These are phyloP conservation scores for Ethmia dodecea DNA, from an alignment of 2,888 invertebrate genomes.

Conservation along the genomic window DNA sequence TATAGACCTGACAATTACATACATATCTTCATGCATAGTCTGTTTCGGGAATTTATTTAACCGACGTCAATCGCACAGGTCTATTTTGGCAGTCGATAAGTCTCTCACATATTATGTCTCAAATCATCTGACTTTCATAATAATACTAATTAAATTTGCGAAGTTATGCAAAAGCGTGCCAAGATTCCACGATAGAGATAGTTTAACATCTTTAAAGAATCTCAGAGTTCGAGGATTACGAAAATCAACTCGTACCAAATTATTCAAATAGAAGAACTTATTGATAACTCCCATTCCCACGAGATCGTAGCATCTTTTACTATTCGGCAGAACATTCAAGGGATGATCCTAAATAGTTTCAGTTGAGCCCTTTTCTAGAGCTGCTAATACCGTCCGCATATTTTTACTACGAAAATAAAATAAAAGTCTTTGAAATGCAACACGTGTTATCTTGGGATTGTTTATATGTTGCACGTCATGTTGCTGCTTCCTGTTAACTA, in stretches of 20 bases:
- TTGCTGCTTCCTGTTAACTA: conserved; percentile 56
- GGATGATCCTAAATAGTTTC: conserved; percentile 58
- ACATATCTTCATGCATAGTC: conserved; percentile 2
- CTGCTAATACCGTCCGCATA: conserved; percentile 33
- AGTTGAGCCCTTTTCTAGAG: conserved; percentile 46
- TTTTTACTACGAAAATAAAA: conserved; percentile 42
- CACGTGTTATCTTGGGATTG: conserved; percentile 44
- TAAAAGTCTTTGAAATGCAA: conserved; percentile 42
- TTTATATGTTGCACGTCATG: conserved; percentile 66
- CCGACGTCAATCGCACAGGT: too few species aligned
- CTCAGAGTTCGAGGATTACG: too few species aligned
- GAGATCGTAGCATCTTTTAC: conserved; percentile 63
- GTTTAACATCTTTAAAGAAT: background rate
- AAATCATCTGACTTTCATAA: too few species aligned
- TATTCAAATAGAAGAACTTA: conserved; percentile 59
- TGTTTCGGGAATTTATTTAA: background rate
- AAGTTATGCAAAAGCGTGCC: too few species aligned
- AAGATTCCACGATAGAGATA: background rate
- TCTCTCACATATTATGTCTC: too few species aligned
- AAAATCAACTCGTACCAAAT: conserved; percentile 27
- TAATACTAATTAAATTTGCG: too few species aligned
- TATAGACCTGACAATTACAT: conserved; percentile 37
- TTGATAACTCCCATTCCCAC: conserved; percentile 65
- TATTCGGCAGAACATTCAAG: conserved; percentile 48
- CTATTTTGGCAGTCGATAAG: too few species aligned